A percentile compares a stretch with the other conserved stretches of the same genome.
phyloP scores from a whole-genome alignment of 2,113 vertebrate genomes.

The Dryoscopus gambensis region DNA sequence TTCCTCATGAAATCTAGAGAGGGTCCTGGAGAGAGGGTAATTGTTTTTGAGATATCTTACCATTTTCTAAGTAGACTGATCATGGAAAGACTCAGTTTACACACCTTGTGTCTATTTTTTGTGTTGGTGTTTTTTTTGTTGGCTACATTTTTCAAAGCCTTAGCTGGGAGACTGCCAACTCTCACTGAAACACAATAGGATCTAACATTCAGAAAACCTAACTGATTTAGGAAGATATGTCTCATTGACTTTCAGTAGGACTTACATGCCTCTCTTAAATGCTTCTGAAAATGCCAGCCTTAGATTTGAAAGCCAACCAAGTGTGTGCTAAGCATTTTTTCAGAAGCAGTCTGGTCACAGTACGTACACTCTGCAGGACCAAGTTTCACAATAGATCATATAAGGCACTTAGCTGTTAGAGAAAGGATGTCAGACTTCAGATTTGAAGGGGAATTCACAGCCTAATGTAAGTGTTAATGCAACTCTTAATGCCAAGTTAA shows the following conservation, averaged over 20 bases:
- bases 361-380: neutral
- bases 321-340: neutral
- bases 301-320: neutral
- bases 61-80: neutral
- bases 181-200: neutral
- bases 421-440: neutral
- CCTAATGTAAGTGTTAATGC: neutral
- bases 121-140: neutral
- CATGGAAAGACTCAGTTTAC: neutral
- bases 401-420: neutral
- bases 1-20: neutral
- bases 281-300: neutral
- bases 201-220: neutral
- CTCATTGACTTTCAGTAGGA: neutral
- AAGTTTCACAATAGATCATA: neutral
- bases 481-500: slow-evolving; percentile 16
- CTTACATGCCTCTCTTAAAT: neutral
- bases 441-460: neutral
- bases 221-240: neutral
- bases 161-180: neutral
- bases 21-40: neutral
- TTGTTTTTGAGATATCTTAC: neutral
- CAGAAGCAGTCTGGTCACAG: neutral
- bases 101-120: neutral
- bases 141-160: neutral